Percentiles rank a stretch among this genome's conserved stretches.
phyloP scores from a whole-genome alignment of 2,888 invertebrate genomes.

The Anthophora plumipes region DNA sequence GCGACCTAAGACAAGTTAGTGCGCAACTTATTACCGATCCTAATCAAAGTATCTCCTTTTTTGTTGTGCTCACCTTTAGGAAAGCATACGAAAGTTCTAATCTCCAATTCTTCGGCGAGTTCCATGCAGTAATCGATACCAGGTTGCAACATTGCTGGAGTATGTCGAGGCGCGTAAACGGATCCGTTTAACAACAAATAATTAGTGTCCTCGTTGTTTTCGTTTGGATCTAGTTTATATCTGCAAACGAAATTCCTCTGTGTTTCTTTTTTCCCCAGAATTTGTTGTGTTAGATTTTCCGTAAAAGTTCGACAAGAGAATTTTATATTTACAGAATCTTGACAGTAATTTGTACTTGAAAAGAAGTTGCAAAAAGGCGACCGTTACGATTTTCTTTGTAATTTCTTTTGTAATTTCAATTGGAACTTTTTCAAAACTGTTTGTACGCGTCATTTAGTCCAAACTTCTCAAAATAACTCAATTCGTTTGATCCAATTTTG shows the following conservation, averaged over 20 bases:
- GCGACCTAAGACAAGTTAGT: conserved; percentile 64
- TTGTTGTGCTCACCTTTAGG: conserved; percentile 72
- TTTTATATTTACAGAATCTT: background rate
- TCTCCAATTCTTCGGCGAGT: conserved; percentile 85
- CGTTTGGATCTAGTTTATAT: conserved; percentile 86
- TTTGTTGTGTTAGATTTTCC: background rate
- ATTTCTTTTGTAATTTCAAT: no score
- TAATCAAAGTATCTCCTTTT: background rate
- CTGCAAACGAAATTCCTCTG: conserved; percentile 25
- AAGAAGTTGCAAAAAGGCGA: no score
- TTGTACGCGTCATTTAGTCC: no score
- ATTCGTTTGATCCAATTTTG: no score
- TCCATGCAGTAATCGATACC: conserved; percentile 87
- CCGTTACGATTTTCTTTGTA: no score
- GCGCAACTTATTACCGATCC: background rate
- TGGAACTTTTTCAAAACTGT: no score
- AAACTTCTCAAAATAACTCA: no score
- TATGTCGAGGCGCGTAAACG: conserved; percentile 85
- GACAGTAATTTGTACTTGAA: background rate
- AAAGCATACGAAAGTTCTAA: conserved; percentile 86
- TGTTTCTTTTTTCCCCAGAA: no score
- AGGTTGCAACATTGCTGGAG: conserved; percentile 85
- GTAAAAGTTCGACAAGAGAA: background rate
- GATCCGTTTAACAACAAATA: conserved; percentile 87
- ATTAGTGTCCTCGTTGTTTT: conserved; percentile 86